Conservation (phyloP, 1,140 invertebrate genomes). For the Drosophila aff. region DNA sequence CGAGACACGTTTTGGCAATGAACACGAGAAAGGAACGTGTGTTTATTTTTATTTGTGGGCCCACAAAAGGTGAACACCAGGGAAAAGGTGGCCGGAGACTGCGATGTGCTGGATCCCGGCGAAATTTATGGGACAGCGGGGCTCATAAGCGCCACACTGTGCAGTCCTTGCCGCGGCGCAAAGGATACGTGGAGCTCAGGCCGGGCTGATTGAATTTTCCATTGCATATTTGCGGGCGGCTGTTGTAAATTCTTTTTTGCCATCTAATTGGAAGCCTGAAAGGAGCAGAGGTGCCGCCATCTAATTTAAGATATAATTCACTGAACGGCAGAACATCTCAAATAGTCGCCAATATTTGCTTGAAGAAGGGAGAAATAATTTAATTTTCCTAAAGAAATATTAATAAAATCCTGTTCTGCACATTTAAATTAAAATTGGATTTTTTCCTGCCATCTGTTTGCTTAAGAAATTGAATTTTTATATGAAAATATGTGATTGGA, state of each 20-base stretch:
- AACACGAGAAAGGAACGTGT: constrained; percentile 62
- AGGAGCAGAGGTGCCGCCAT: background rate
- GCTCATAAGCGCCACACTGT: constrained; percentile 67
- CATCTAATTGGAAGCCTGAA: constrained; percentile 43
- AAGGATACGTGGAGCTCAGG: constrained; percentile 18
- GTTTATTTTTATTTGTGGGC: constrained; percentile 73
- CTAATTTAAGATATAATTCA: constrained; percentile 33
- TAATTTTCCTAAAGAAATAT: background rate
- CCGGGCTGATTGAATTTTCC: constrained; percentile 70
- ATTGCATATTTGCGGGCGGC: constrained; percentile 34
- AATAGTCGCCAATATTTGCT: constrained; percentile 8
- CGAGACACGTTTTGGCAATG: constrained; percentile 73
- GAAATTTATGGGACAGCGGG: constrained; percentile 64
- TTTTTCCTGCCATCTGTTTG: constrained; percentile 3
- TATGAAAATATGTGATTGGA: background rate
- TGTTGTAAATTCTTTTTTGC: constrained; percentile 21
- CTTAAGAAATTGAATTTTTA: background rate
- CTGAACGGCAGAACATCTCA: background rate
- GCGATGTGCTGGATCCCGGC: constrained; percentile 18
- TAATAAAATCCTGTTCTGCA: background rate
- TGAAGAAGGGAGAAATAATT: too few relatives aligned
- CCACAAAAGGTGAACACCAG: constrained; percentile 46
- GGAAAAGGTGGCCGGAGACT: constrained; percentile 14
- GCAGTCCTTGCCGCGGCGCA: constrained; percentile 6
- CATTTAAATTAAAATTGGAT: background rate